Evolutionary conservation across 2,888 invertebrate genomes (phyloP), one percentile per base, ranked within the genome.

Genomic region (Drosophila pegasa): DNA sequence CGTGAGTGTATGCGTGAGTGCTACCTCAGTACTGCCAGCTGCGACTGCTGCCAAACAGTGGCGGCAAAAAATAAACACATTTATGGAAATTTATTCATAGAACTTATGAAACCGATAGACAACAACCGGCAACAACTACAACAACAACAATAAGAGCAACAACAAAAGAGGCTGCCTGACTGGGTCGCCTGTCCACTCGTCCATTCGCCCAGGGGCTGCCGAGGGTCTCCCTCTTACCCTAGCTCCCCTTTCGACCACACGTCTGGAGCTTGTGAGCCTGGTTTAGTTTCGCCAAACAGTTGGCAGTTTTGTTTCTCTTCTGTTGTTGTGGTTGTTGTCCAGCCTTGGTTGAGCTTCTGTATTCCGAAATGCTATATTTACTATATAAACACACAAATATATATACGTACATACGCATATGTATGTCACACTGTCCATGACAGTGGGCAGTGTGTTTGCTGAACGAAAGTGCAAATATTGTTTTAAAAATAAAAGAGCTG

Each of bases 41-140:
- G 89, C 74, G 78, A 82, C 56, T 68, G 71, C 65, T 67, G 61
- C 58, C 66, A 74, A 59, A 61, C 67, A 80, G 63, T 64, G 69
- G 80, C 80, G 71, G 66, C 70, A 75, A 76, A 87, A 87, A 86
- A 85, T 84, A 78, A 88, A 82, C 83, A 88, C 84, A 85, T 84
- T 83, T 91, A 90, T 91, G 90, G 91, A 91, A 91, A 90, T 90
- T 90, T 90, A 90, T 90, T 91, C 91, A 91, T 90, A 91, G 91
- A 91, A 91, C 88, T 87, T 90, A 90, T 89, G 87, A 89, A 85
- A 85, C 88, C 84, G 87, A 84, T 88, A 88, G 88, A 84, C 88
- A 79, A 41, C 68, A 75, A 41, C 76, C 61, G 71, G 35, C 68
- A 79, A 31, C 80, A 81, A 61, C 64, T 64, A 35, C 63, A 76